Base-by-base conservation (phyloP, 2,797 vertebrate species). In the Triplophysa bombifrons region DNA sequence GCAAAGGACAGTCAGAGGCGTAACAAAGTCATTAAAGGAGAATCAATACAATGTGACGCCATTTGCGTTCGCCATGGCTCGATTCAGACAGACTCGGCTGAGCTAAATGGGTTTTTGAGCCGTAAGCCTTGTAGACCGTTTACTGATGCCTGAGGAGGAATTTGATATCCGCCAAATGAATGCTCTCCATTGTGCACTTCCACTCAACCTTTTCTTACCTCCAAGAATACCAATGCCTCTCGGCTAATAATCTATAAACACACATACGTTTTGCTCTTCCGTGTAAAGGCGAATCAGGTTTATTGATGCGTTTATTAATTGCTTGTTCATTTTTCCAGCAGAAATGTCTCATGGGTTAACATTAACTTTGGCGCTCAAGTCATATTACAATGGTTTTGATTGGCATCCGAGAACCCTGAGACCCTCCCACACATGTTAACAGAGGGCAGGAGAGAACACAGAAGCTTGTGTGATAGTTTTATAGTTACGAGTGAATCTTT, bases 41-140 rank as follows among this genome's bases (percentile, higher is more conserved):
- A 86, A 86, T 86, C 83, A 76, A 86, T 84, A 84, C 78, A 70
- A 70, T 41, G 68, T 68, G 67, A 77, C 79, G 76, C 58, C 67
- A 81, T 85, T 83, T 83, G 81, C 78, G 78, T 83, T 58, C 16
- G 30, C 9, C 27, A 46, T 68, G 72, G 60, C 78, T 68, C 41
- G 20, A 72, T 78, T 78, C 81, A 68, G 69, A 72, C 48, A 2
- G 58, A 44, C 76, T 64, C 72, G 34, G 48, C 58, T 19, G 38
- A 81, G 81, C 70, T 67, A 74, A 74, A 78, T 71, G 65, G 67
- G 78, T 74, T 80, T 67, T 51, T 53, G 70, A 68, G 78, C 46
- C 2, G 22, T 1, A 2, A 66, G 46, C 55, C 74, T 74, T 78
- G 19, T 53, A 46, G 41, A 63, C 25, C 25, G 3, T 19, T 44